Conservation (phyloP, 1,140 invertebrate species). For the Caenorhabditis tropicalis region DNA sequence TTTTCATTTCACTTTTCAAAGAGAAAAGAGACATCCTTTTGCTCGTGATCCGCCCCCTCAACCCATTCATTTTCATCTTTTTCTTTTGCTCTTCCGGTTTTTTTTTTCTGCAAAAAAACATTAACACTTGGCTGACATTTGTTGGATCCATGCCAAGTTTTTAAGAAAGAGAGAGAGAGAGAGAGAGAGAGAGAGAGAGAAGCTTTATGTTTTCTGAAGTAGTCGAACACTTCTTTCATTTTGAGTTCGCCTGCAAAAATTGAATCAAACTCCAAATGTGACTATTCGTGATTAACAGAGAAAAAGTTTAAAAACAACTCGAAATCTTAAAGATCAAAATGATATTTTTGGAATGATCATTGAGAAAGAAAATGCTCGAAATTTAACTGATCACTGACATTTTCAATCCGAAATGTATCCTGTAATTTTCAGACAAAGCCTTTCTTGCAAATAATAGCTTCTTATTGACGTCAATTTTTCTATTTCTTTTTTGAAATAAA, state of each 20-base stretch:
- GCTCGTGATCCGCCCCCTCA: conserved; percentile 35
- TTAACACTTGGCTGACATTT: neutral
- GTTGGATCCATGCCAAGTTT: neutral
- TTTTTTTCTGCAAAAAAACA: conserved; percentile 16
- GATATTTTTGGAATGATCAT: neutral
- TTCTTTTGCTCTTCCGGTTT: neutral
- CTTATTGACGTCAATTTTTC: conserved; percentile 16
- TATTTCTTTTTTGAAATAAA: neutral
- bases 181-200: too few species aligned
- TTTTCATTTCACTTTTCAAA: conserved; percentile 38
- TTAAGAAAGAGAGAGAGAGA: neutral
- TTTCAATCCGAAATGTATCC: neutral
- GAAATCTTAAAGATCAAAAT: neutral
- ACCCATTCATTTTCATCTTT: conserved; percentile 27
- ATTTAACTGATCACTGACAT: neutral
- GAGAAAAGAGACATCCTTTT: conserved; percentile 3
- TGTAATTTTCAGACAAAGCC: conserved; percentile 15
- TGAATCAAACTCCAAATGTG: too few species aligned
- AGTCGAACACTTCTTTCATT: too few species aligned
- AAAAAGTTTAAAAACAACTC: neutral
- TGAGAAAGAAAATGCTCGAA: neutral
- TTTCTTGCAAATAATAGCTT: neutral
- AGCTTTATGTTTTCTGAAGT: too few species aligned
- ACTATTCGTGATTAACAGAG: too few species aligned
- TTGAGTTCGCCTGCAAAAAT: too few species aligned